Conservation (phyloP, 2,888 invertebrate genomes). For the Nipponacmea schrenckii region DNA sequence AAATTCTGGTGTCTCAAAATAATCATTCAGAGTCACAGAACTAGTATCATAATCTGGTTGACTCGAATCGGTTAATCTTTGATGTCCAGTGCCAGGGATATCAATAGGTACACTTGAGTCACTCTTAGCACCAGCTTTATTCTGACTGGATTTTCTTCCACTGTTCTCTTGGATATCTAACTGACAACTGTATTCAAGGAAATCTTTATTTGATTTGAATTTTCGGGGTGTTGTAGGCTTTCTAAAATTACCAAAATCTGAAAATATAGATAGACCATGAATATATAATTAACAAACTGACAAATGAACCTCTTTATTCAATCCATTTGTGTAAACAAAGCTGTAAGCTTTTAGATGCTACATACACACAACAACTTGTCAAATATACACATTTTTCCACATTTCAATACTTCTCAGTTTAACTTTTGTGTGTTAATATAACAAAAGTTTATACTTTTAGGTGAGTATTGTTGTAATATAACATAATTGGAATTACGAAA, state of each 20-base stretch:
- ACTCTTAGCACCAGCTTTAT: neutral
- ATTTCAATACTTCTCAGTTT: no score
- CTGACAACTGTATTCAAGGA: neutral
- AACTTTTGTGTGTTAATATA: no score
- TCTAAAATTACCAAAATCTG: neutral
- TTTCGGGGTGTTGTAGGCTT: neutral
- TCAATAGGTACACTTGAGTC: neutral
- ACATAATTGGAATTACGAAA: no score
- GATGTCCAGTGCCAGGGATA: neutral
- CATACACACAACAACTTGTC: no score
- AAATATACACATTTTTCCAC: no score
- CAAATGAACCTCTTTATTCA: no score
- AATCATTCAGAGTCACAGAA: neutral
- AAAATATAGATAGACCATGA: no score
- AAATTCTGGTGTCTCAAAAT: neutral
- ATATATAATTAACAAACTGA: no score
- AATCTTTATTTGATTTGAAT: constrained; percentile 1
- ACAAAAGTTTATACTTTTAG: no score
- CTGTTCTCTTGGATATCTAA: neutral
- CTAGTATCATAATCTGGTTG: neutral
- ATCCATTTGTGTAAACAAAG: no score
- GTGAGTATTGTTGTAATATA: no score
- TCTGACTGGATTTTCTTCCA: neutral
- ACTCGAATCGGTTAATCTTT: neutral
- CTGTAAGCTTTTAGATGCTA: no score